These are phyloP conservation scores for Neuroterus valhalla DNA, from an alignment of 1,140 invertebrate species.

Conservation along the genomic window DNA sequence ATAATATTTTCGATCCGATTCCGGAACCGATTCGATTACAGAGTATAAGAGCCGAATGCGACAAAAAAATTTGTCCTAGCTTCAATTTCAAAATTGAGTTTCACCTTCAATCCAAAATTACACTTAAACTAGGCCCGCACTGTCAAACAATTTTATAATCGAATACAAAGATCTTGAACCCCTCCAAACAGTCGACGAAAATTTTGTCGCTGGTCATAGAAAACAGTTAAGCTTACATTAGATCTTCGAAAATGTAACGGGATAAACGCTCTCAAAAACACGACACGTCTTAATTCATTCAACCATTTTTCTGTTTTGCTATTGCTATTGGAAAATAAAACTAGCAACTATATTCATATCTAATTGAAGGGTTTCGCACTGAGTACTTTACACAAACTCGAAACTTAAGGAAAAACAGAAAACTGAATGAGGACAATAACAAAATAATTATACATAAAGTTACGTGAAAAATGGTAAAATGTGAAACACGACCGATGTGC, in stretches of 20 bases:
- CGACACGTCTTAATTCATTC: constrained; percentile 25
- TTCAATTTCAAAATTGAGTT: neutral
- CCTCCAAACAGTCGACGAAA: neutral
- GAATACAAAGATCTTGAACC: no score
- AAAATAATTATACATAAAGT: neutral
- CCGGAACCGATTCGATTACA: neutral
- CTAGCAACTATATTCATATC: neutral
- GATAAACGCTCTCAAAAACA: constrained; percentile 15
- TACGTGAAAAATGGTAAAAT: constrained; percentile 21
- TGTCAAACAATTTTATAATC: constrained; percentile 25
- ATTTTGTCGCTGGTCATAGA: neutral
- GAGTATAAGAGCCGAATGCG: neutral
- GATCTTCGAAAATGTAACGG: constrained; percentile 3
- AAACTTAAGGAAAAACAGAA: constrained; percentile 1
- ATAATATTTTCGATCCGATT: neutral
- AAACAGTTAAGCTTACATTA: neutral
- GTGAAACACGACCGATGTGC: constrained; percentile 1
- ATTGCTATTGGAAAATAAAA: neutral
- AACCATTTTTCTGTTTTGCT: constrained; percentile 13
- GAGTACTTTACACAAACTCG: neutral
- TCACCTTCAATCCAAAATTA: neutral
- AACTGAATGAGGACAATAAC: constrained; percentile 20
- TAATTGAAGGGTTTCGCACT: neutral
- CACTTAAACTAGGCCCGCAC: neutral
- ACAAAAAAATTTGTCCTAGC: no score